Evolutionary conservation across 1,140 invertebrate genomes (phyloP).

Genomic region (Leptinotarsa undecemlineata): DNA sequence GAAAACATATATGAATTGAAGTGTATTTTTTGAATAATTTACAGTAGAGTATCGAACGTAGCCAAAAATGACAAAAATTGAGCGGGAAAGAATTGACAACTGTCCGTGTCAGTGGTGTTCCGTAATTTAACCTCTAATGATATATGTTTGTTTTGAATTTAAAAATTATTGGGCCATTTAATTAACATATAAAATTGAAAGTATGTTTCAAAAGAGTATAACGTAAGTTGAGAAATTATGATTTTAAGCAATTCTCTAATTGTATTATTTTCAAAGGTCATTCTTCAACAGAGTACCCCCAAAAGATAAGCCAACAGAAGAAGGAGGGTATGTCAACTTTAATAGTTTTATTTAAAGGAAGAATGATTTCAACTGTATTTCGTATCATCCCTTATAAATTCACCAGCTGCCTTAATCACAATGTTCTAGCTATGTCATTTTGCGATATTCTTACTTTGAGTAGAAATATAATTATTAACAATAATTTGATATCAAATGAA

Average conservation of each 20-base stretch:
- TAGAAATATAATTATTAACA: background rate
- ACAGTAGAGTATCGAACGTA: no score
- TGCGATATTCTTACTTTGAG: background rate
- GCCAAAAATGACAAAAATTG: no score
- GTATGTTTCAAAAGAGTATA: constrained; percentile 14
- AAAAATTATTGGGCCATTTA: background rate
- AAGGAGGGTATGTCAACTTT: background rate
- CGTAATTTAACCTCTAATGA: no score
- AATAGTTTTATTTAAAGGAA: background rate
- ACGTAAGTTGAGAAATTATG: constrained; percentile 17
- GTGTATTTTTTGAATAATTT: no score
- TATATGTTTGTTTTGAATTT: background rate
- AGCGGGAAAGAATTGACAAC: no score
- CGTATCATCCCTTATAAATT: background rate
- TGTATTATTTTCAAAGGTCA: constrained; percentile 15
- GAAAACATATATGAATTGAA: no score
- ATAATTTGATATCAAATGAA: background rate
- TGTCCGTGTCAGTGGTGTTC: no score
- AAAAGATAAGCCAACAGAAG: constrained; percentile 6
- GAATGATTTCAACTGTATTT: background rate
- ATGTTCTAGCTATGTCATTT: background rate
- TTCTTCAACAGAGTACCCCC: constrained; percentile 21
- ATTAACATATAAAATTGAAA: background rate
- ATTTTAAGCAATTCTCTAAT: no score
- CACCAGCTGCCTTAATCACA: background rate